Base-by-base conservation (phyloP, 1,140 invertebrate species). In the Bombus ignitus region DNA sequence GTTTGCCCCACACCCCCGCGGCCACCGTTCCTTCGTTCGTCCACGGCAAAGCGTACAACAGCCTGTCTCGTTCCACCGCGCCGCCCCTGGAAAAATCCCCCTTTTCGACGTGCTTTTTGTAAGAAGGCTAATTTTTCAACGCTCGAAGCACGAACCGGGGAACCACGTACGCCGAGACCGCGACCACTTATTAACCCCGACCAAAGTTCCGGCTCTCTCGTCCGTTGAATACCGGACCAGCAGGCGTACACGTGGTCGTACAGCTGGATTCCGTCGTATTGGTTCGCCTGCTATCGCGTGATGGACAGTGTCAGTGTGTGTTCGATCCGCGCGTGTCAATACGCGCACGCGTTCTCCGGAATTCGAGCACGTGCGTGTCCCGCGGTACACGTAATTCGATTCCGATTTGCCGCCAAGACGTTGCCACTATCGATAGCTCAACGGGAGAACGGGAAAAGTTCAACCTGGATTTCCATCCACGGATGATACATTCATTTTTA, bases 121-220 rank as follows among this genome's bases (percentile, higher is more conserved):
- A 91, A 92, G 86, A 85, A 91, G 85, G 83, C 91, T 92, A 91
- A 92, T 92, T 92, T 92, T 91, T 90, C 91, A 90, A 91, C 91
- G 90, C 86, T 88, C 90, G 62, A 74, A 75, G 78, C 76, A 72
- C 65, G 75, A 81, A 65, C 81, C 80, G 32, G 81, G 59, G 47
- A 65, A 57, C 87, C 87, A 59, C 84, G 87, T 68, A 70, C 72
- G 35, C 28, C 35, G 35, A 62, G 77, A 81, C 88, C 80, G 53
- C 89, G 70, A 85, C 89, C 84, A 90, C 89, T 90, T 90, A 90
- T 90, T 90, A 90, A 88, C 89, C 86, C 70, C 78, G 66, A 53
- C 78, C 65, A 44, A 74, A 76, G 37, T 42, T 44, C 59, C 59
- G 37, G 28, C 15, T n/a, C 62, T 35, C 25, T 59, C 74, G 32